These are phyloP conservation scores for Ectemnius lituratus DNA, from an alignment of 2,888 invertebrate species.

Conservation along the genomic window DNA sequence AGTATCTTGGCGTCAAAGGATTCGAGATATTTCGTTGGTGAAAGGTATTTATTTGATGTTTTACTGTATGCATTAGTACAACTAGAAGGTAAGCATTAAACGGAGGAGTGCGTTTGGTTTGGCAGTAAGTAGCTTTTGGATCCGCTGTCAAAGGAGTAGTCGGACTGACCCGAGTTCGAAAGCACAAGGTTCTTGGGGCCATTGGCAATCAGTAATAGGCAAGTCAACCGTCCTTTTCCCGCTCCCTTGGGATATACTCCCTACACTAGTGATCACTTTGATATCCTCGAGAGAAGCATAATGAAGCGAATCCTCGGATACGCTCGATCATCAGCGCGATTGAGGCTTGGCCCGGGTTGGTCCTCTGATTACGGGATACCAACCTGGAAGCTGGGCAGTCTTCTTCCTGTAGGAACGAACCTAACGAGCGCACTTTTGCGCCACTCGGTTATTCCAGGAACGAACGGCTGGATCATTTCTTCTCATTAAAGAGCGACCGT, in stretches of 20 bases:
- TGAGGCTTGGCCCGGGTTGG: constrained; percentile 30
- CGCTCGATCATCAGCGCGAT: constrained; percentile 45
- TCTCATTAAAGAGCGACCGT: constrained; percentile 15
- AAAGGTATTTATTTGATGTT: no score
- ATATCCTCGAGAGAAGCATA: constrained; percentile 47
- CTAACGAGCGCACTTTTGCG: constrained; percentile 36
- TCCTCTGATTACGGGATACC: constrained; percentile 44
- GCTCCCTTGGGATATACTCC: constrained; percentile 13
- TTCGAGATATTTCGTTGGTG: no score
- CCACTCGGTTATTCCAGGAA: constrained; percentile 10
- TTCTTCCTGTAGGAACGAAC: constrained; percentile 13
- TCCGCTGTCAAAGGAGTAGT: constrained; percentile 24
- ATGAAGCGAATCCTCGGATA: constrained; percentile 47
- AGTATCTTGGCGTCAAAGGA: no score
- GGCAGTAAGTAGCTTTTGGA: constrained; percentile 1
- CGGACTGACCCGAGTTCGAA: neutral
- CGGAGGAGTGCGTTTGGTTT: neutral
- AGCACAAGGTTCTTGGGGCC: constrained; percentile 14
- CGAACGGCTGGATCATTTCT: constrained; percentile 5
- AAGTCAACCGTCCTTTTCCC: constrained; percentile 29
- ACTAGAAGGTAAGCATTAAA: constrained; percentile 2
- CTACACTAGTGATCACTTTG: constrained; percentile 47
- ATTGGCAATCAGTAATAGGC: constrained; percentile 28
- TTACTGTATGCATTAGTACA: neutral
- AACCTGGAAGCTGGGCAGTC: constrained; percentile 10